phyloP scores from a whole-genome alignment of 2,797 vertebrate species.

The Chelidonichthys spinosus region DNA sequence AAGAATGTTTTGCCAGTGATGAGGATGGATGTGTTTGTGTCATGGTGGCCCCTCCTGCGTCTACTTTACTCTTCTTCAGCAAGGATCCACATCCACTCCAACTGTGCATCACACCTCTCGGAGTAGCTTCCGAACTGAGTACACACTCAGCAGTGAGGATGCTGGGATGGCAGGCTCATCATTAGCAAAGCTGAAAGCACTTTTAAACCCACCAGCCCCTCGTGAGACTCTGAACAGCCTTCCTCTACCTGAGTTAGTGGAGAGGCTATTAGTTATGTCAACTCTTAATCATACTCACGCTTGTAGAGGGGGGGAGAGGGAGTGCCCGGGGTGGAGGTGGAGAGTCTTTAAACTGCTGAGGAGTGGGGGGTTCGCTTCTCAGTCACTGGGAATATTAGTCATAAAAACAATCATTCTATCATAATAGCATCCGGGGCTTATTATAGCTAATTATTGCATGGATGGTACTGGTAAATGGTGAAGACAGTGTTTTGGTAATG shows the following conservation, averaged over 20 bases:
- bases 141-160: constrained; percentile 46
- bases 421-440: constrained; percentile 75
- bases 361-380: constrained; percentile 62
- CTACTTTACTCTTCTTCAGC: constrained; percentile 32
- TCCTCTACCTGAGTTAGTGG: constrained; percentile 63
- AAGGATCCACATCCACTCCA: constrained; percentile 38
- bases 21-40: neutral
- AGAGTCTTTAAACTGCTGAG: constrained; percentile 58
- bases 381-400: constrained; percentile 72
- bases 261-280: constrained; percentile 81
- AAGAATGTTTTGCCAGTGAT: neutral
- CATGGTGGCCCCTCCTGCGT: constrained; percentile 16
- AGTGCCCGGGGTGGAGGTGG: constrained; percentile 23
- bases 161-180: constrained; percentile 54
- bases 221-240: constrained; percentile 55
- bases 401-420: constrained; percentile 75
- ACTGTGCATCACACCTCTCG: constrained; percentile 37
- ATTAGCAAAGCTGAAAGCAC: constrained; percentile 61
- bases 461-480: constrained; percentile 67
- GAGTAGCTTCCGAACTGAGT: constrained; percentile 42
- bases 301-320: constrained; percentile 30
- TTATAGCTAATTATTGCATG: constrained; percentile 77
- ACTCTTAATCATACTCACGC: constrained; percentile 70
- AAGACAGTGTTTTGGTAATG: constrained; percentile 73
- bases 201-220: constrained; percentile 58